These are phyloP conservation scores for Drosophila meridiana DNA, from an alignment of 2,888 invertebrate species.

Conservation along the genomic window DNA sequence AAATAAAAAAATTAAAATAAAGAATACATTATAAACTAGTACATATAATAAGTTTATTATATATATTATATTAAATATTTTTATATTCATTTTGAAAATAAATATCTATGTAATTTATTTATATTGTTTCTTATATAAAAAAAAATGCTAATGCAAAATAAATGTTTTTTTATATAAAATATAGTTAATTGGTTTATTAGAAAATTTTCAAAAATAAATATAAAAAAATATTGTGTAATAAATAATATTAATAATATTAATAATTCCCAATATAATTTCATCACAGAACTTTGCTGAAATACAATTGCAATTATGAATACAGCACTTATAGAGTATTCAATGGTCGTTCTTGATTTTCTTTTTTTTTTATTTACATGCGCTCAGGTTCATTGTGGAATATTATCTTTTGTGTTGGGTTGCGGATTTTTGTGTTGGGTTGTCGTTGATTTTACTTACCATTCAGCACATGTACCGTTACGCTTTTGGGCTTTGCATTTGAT, in stretches of 20 bases:
- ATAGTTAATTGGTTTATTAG: too few species aligned
- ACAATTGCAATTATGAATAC: neutral
- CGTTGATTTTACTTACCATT: constrained; percentile 90
- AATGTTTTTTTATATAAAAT: too few species aligned
- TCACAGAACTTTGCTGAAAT: neutral
- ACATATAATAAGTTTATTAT: too few species aligned
- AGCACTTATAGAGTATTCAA: constrained; percentile 6
- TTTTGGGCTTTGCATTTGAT: constrained; percentile 95
- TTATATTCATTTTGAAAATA: too few species aligned
- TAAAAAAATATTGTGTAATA: too few species aligned
- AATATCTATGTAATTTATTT: too few species aligned
- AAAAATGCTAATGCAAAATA: too few species aligned
- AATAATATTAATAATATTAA: too few species aligned
- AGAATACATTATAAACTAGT: too few species aligned
- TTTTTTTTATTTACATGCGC: constrained; percentile 29
- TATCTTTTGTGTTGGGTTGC: constrained; percentile 44
- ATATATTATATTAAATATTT: too few species aligned
- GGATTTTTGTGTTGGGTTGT: constrained; percentile 54
- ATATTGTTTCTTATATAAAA: too few species aligned
- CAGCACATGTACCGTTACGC: constrained; percentile 96
- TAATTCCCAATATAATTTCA: neutral
- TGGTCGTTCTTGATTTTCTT: neutral
- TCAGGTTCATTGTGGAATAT: constrained; percentile 46
- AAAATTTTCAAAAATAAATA: neutral
- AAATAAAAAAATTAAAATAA: too few species aligned